These are phyloP conservation scores for Casuarius casuarius DNA, from an alignment of 2,113 vertebrate species.

Conservation along the genomic window DNA sequence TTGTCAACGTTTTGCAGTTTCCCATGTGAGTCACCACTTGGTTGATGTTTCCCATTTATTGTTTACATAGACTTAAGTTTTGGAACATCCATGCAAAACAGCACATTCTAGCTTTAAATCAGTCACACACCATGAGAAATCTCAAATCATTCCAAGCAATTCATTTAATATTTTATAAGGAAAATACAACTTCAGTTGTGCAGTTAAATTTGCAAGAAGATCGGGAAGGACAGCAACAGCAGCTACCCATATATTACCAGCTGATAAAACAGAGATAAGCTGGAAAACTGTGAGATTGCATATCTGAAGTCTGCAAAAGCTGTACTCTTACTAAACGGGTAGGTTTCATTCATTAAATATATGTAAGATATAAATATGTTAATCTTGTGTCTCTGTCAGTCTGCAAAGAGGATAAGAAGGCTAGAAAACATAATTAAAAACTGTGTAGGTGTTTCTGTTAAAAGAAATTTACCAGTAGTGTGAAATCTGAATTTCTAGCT, in stretches of 20 bases:
- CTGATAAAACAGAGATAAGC: constrained; percentile 40
- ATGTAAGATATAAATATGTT: constrained; percentile 59
- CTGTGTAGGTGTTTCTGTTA: constrained; percentile 55
- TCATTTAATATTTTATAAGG: constrained; percentile 73
- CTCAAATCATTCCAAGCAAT: constrained; percentile 55
- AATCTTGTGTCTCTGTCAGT: constrained; percentile 56
- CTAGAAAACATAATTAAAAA: constrained; percentile 61
- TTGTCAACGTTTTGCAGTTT: constrained; percentile 36
- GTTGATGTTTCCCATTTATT: constrained; percentile 48
- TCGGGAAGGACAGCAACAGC: constrained; percentile 20
- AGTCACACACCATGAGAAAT: constrained; percentile 58
- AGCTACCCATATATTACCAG: neutral
- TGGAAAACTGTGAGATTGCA: neutral
- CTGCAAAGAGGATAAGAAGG: constrained; percentile 29
- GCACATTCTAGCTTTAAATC: constrained; percentile 62
- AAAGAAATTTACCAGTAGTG: constrained; percentile 13
- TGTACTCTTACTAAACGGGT: neutral
- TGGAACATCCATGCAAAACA: neutral
- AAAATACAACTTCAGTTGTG: constrained; percentile 63
- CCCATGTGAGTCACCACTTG: constrained; percentile 36
- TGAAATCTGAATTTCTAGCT: constrained; percentile 55
- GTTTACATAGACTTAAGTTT: constrained; percentile 52
- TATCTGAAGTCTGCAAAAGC: constrained; percentile 2
- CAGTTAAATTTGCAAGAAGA: constrained; percentile 57
- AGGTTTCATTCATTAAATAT: constrained; percentile 70